Conservation (phyloP, 2,888 invertebrate genomes). For the Tubulanus polymorphus region DNA sequence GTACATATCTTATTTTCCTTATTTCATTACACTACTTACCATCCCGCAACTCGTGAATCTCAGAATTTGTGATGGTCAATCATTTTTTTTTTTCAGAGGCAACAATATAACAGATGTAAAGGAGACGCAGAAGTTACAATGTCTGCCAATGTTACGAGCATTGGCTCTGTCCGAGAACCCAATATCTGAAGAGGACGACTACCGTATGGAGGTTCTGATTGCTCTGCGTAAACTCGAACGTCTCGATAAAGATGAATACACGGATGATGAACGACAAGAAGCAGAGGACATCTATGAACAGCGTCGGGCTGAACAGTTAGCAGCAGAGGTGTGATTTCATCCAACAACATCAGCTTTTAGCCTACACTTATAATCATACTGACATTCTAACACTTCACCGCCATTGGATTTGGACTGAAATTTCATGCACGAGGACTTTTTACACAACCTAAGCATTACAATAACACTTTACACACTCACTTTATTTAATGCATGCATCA, state of each 20-base stretch:
- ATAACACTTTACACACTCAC: too few relatives aligned
- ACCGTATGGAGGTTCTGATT: conserved; percentile 49
- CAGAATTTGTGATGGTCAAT: background rate
- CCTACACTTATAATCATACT: too few relatives aligned
- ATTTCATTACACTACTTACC: too few relatives aligned
- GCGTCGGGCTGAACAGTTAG: conserved; percentile 34
- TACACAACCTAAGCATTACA: too few relatives aligned
- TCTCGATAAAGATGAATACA: conserved; percentile 51
- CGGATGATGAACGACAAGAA: conserved; percentile 48
- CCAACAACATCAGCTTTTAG: too few relatives aligned
- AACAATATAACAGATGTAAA: conserved; percentile 40
- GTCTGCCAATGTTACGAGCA: conserved; percentile 45
- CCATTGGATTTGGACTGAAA: too few relatives aligned
- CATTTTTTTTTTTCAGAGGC: conserved; percentile 30
- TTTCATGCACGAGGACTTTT: too few relatives aligned
- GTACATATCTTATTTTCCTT: too few relatives aligned
- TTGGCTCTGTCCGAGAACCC: conserved; percentile 49
- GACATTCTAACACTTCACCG: too few relatives aligned
- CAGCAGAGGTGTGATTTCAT: conserved; percentile 9
- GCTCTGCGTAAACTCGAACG: conserved; percentile 45
- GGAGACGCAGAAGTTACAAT: conserved; percentile 44
- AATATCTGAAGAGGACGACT: conserved; percentile 49
- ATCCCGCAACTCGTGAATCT: too few relatives aligned
- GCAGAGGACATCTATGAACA: conserved; percentile 47
- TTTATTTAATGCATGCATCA: too few relatives aligned